Evolutionary conservation across 2,797 vertebrate genomes (phyloP).

Genomic region (Clarias laeviceps): DNA sequence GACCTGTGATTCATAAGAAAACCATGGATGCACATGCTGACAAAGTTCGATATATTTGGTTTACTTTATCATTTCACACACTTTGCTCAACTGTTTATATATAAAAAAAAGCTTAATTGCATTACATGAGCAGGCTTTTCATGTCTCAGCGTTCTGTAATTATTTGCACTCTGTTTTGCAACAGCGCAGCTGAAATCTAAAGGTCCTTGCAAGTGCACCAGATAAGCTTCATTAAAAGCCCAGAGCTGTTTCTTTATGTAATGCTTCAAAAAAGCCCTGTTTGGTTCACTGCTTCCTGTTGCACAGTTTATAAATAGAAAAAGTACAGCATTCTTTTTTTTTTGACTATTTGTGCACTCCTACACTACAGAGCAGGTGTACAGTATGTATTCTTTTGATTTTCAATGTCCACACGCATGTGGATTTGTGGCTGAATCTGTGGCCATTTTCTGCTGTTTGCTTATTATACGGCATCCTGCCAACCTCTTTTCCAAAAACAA

Average conservation of each 20-base stretch:
- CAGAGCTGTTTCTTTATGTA: slow-evolving; percentile 7
- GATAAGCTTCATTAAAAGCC: background rate
- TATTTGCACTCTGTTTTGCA: slow-evolving; percentile 14
- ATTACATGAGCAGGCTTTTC: background rate
- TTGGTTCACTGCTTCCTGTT: slow-evolving; percentile 1
- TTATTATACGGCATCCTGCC: slow-evolving; percentile 14
- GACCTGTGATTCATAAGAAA: background rate
- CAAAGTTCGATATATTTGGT: background rate
- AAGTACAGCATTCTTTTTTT: background rate
- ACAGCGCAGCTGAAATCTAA: background rate
- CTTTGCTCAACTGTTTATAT: background rate
- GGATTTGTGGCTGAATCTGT: slow-evolving; percentile 6
- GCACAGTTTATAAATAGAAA: background rate
- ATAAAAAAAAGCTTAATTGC: background rate
- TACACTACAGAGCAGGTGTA: slow-evolving; percentile 18
- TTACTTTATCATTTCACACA: background rate
- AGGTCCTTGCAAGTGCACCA: background rate
- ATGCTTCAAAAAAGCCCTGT: background rate
- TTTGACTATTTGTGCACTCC: background rate
- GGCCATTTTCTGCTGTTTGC: slow-evolving; percentile 11
- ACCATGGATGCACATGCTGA: slow-evolving; percentile 3
- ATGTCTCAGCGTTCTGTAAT: background rate
- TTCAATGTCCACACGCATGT: slow-evolving; percentile 13
- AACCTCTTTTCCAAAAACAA: slow-evolving; percentile 13
- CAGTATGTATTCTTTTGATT: slow-evolving; percentile 11